Base-by-base conservation (phyloP, 2,113 vertebrate genomes). In the Saimiri boliviensis region DNA sequence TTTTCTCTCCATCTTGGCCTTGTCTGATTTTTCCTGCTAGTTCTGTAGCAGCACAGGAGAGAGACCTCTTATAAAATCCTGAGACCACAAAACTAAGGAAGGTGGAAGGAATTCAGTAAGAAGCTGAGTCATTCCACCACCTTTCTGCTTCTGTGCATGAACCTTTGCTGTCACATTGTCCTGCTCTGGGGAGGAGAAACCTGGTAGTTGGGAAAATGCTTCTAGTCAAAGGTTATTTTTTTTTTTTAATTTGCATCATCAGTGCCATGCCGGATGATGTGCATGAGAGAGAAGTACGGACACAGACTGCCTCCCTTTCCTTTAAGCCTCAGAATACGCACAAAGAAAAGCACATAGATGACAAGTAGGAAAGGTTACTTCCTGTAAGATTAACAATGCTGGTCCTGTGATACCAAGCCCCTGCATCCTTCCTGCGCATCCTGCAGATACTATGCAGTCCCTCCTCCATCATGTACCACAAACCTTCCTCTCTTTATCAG, bases 371-470 rank as follows among this genome's bases (percentile, higher is more conserved):
- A 73, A 45, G 21, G 9, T 2, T 3, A 16, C 1, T 27, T 16
- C 84, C 74, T 70, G 63, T 14, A 3, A 80, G 32, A 5, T 4
- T 9, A 16, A 20, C 30, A 37, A 8, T 0, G 25, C 32, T 1
- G 17, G 9, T 47, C n/a, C 3, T n/a, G 11, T 0, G 14, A 10
- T 5, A 16, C 0, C 8, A 40, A 35, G 9, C 2, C 2, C 3
- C 30, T 63, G 13, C 12, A 40, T 17, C 5, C 21, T 5, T 52
- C 5, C 5, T 37, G 1, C 0, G 14, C 0, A 16, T 14, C 9
- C 27, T 42, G 12, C 16, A 17, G 32, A 2, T 19, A 20, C 7
- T 56, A 4, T 9, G 30, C 35, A 2, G 7, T 4, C 3, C 30
- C n/a, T 5, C 8, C 30, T 6, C 49, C 4, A 4, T 12, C 40